Evolutionary conservation across 2,888 invertebrate genomes (phyloP).

Genomic region (Notodonta ziczac): DNA sequence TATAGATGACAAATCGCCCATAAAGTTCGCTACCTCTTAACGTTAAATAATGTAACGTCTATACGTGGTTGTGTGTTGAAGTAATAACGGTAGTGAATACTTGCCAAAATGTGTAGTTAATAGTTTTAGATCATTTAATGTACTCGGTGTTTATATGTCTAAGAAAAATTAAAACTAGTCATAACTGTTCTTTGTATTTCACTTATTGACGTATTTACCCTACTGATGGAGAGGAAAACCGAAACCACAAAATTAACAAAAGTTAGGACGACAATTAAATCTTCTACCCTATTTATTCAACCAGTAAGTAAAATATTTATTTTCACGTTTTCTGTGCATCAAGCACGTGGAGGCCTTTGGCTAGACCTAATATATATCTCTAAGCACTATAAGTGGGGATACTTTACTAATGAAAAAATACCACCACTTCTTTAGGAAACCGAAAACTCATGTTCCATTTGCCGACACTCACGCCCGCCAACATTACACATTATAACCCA

Average conservation of each 20-base stretch:
- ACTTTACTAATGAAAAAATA: too few species aligned
- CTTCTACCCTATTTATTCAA: not conserved
- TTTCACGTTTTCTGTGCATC: too few species aligned
- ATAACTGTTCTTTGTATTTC: slow-evolving; percentile 50
- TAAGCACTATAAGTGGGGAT: too few species aligned
- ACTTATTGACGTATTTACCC: slow-evolving; percentile 12
- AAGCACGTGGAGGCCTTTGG: too few species aligned
- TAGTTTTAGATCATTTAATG: slow-evolving; percentile 53
- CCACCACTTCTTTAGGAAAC: too few species aligned
- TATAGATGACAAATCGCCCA: slow-evolving; percentile 16
- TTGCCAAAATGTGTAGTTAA: slow-evolving; percentile 69
- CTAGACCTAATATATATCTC: too few species aligned
- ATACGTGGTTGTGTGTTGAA: slow-evolving; percentile 49
- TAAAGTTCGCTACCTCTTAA: slow-evolving; percentile 47
- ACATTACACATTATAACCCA: too few species aligned
- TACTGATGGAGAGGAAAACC: not conserved
- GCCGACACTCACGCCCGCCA: too few species aligned
- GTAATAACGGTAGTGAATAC: slow-evolving; percentile 54
- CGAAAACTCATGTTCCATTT: too few species aligned
- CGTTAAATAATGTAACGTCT: slow-evolving; percentile 27
- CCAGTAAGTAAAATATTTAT: too few species aligned
- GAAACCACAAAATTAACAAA: not conserved
- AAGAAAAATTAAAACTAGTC: slow-evolving; percentile 74
- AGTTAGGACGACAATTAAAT: too few species aligned
- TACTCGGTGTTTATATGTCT: slow-evolving; percentile 65